Percentiles rank a stretch among this genome's conserved stretches.
Conservation (phyloP, 2,888 invertebrate genomes). For the Xylota sylvarum region DNA sequence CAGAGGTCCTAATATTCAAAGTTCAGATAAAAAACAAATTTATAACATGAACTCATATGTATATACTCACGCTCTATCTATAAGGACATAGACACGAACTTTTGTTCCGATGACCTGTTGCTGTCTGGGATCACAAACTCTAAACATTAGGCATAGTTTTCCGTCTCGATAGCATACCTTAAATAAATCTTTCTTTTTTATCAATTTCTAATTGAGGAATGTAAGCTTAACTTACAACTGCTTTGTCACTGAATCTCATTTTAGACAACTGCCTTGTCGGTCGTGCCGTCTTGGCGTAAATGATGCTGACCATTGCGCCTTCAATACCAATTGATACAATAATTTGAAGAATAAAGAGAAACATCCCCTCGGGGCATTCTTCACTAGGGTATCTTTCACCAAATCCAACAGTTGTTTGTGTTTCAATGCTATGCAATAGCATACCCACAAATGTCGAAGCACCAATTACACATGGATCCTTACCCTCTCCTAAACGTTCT, state of each 20-base stretch:
- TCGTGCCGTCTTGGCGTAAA: constrained; percentile 92
- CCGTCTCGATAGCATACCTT: constrained; percentile 93
- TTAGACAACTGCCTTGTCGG: constrained; percentile 91
- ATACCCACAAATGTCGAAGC: constrained; percentile 88
- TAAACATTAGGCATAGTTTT: constrained; percentile 91
- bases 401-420: constrained; percentile 94
- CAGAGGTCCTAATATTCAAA: constrained; percentile 83
- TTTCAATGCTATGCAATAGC: constrained; percentile 94
- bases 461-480: constrained; percentile 86
- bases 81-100: constrained; percentile 87
- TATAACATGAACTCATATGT: neutral
- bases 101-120: constrained; percentile 93
- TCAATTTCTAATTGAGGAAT: neutral
- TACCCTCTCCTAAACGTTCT: constrained; percentile 84
- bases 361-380: constrained; percentile 93
- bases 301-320: constrained; percentile 87
- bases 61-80: constrained; percentile 81
- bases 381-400: constrained; percentile 92
- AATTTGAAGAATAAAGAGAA: constrained; percentile 93
- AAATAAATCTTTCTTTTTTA: constrained; percentile 37
- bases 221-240: constrained; percentile 86
- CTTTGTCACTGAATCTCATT: constrained; percentile 92
- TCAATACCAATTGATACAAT: constrained; percentile 87
- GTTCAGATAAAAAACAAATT: too few relatives aligned
- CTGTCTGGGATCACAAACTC: constrained; percentile 91